phyloP scores from a whole-genome alignment of 2,888 invertebrate genomes.

The Cancer borealis region DNA sequence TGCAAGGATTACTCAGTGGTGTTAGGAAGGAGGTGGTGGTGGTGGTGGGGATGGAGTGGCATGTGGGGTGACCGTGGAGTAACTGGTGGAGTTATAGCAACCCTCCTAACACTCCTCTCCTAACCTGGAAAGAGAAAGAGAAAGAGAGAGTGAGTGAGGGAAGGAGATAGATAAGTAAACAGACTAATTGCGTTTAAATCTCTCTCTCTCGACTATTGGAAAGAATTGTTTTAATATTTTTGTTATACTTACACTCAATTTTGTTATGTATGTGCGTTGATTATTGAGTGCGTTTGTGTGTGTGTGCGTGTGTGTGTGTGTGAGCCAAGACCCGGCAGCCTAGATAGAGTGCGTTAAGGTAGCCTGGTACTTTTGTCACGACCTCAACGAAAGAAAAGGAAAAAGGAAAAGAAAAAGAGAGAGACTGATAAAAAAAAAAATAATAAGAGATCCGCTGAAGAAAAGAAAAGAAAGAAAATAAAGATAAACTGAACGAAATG shows the following conservation, averaged over 20 bases:
- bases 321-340: not conserved
- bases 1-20: not conserved
- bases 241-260: no score
- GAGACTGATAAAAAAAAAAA: not conserved
- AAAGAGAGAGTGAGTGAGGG: not conserved
- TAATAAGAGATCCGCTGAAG: not conserved
- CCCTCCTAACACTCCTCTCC: not conserved
- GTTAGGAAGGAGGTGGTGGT: not conserved
- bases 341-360: not conserved
- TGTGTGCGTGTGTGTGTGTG: not conserved
- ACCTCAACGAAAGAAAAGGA: not conserved
- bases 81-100: not conserved
- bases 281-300: not conserved
- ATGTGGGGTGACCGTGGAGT: not conserved
- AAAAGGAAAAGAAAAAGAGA: not conserved
- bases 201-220: not conserved
- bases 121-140: not conserved
- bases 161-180: not conserved
- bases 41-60: constrained; percentile 1
- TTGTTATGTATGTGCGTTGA: no score
- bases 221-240: no score
- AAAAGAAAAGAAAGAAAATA: not conserved
- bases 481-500: not conserved
- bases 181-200: not conserved
- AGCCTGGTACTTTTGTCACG: not conserved